A percentile compares a stretch with the other conserved stretches of the same genome.
phyloP scores from a whole-genome alignment of 92 coral and sea anemone genomes.

The Virgularia gustaviana region DNA sequence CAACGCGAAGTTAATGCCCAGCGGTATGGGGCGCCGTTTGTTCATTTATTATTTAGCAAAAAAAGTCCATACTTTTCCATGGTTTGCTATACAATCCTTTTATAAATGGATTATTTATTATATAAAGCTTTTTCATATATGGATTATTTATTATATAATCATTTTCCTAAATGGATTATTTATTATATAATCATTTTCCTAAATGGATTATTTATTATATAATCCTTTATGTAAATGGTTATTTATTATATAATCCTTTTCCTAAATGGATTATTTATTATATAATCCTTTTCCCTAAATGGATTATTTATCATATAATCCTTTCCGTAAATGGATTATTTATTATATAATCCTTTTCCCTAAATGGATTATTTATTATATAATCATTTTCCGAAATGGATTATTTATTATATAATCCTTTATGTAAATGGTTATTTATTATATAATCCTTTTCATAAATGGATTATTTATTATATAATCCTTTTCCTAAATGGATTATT shows the following conservation, averaged over 20 bases:
- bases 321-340: too few relatives aligned
- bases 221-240: conserved; percentile 2
- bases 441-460: too few relatives aligned
- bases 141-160: conserved; percentile 8
- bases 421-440: too few relatives aligned
- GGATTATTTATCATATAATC: neutral
- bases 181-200: neutral
- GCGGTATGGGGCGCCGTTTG: conserved; percentile 1
- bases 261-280: neutral
- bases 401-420: too few relatives aligned
- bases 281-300: neutral
- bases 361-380: too few relatives aligned
- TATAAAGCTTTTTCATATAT: neutral
- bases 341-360: too few relatives aligned
- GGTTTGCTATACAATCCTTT: conserved; percentile 2
- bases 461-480: too few relatives aligned
- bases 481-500: too few relatives aligned
- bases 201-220: conserved; percentile 19
- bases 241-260: neutral
- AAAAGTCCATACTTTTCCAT: neutral
- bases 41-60: neutral
- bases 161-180: conserved; percentile 8
- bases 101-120: neutral
- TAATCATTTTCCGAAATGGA: neutral
- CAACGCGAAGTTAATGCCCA: too few relatives aligned